A percentile compares a stretch with the other conserved stretches of the same genome.
Conservation (phyloP, 2,113 vertebrate species). For the Ictidomys tridecemlineatus region DNA sequence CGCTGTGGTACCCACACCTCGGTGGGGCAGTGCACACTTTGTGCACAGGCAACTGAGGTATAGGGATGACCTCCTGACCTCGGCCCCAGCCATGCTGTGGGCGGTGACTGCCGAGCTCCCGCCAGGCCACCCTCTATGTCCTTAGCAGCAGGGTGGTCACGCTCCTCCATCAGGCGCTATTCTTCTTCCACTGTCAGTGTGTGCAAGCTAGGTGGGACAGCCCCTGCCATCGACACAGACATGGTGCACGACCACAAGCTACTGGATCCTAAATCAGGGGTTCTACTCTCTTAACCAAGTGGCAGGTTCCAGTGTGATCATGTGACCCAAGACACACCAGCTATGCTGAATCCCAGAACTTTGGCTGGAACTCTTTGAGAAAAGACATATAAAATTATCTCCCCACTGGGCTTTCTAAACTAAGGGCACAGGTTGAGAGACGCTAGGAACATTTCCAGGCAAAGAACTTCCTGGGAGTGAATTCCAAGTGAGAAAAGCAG, state of each 20-base stretch:
- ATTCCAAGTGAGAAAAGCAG: background rate
- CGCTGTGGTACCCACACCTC: no score
- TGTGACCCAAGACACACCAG: background rate
- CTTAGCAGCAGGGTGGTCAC: background rate
- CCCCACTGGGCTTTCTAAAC: background rate
- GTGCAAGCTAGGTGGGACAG: background rate
- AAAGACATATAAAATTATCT: background rate
- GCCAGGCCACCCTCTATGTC: no score
- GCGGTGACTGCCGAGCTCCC: no score
- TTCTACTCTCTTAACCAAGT: background rate
- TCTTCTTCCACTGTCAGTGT: rapidly evolving
- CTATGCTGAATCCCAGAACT: background rate
- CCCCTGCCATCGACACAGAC: rapidly evolving
- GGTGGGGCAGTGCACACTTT: no score
- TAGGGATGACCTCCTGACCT: no score
- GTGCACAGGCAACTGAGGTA: no score
- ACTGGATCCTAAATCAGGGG: background rate
- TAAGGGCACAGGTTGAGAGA: background rate
- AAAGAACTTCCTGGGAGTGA: background rate
- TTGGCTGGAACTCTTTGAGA: background rate
- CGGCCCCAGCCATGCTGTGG: no score
- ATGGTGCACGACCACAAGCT: background rate
- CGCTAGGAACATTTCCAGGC: background rate
- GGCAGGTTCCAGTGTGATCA: background rate
- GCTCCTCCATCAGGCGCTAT: background rate